phyloP scores from a whole-genome alignment of 1,140 invertebrate genomes.

The Drosophila leontia region DNA sequence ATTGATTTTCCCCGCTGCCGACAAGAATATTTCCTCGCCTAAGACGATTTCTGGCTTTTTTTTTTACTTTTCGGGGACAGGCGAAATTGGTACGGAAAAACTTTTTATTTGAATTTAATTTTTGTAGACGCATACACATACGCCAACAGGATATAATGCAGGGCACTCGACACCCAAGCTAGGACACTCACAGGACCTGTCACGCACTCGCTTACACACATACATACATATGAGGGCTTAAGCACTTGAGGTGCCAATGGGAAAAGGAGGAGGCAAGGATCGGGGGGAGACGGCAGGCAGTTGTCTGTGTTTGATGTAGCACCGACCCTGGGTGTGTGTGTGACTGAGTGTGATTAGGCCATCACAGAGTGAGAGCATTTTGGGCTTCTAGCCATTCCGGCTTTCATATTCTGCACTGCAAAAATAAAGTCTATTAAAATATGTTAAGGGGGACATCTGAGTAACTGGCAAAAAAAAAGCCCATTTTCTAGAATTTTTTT shows the following conservation, averaged over 20 bases:
- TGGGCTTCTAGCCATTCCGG: slow-evolving; percentile 24
- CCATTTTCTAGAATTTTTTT: no score
- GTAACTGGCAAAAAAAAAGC: no score
- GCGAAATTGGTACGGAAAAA: slow-evolving; percentile 18
- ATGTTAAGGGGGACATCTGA: no score
- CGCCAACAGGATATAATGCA: slow-evolving; percentile 36
- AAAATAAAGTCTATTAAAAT: no score
- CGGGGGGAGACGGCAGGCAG: slow-evolving; percentile 2
- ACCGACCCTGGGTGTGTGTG: slow-evolving; percentile 19
- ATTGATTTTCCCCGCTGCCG: slow-evolving; percentile 29
- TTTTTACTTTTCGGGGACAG: slow-evolving; percentile 33
- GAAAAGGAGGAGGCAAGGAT: slow-evolving; percentile 13
- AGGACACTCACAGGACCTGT: slow-evolving; percentile 39
- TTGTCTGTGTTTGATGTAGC: slow-evolving; percentile 72
- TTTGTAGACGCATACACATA: slow-evolving; percentile 23
- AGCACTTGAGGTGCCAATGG: slow-evolving; percentile 79
- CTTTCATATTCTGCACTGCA: slow-evolving; percentile 17
- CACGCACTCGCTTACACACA: slow-evolving; percentile 24
- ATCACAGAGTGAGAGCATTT: slow-evolving; percentile 30
- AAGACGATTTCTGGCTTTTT: slow-evolving; percentile 6
- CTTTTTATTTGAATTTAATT: slow-evolving; percentile 55
- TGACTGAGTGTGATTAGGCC: slow-evolving; percentile 68
- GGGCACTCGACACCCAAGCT: slow-evolving; percentile 22
- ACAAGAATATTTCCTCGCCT: slow-evolving; percentile 3
- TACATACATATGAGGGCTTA: slow-evolving; percentile 37